Evolutionary conservation across 2,113 vertebrate species (phyloP), one percentile per base, ranked within the genome.

Genomic region (Pedetes capensis): DNA sequence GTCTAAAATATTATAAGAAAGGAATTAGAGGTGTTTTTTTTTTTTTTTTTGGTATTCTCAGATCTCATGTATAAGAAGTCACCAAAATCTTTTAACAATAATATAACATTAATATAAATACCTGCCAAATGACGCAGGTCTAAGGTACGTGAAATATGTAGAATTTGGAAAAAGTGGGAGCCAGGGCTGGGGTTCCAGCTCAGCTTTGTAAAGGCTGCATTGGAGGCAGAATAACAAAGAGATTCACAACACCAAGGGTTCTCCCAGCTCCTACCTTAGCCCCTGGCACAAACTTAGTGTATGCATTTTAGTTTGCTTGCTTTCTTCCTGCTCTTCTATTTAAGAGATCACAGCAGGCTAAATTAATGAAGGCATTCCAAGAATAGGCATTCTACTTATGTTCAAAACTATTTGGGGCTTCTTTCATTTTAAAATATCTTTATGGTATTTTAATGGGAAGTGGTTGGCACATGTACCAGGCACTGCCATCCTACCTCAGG

Each of bases 111-210:
- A 49, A 74, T 47, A 27, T 39, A 14, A 25, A 23, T 2, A 44
- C 2, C 34, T 68, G 7, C 20, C 59, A 44, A 22, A 12, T 5
- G 32, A 3, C 47, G 63, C 11, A 13, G 2, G 83, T 49, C 20
- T 42, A 44, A 76, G 20, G 14, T 4, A 39, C 25, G 34, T 53
- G 37, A n/a, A 42, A 6, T 86, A 49, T 1, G 11, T 66, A 49
- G 75, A 66, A 55, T 42, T 44, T 13, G 13, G 16, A 8, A 4
- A 18, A 37, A 75, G 80, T 14, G 25, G 9, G 9, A 81, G 4
- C 2, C 2, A 18, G 5, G 3, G 0, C 12, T 8, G 6, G 7
- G 37, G 10, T 2, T 20, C 6, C 32, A 5, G 12, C 34, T 42
- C 5, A 9, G 4, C 23, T 78, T 90, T 83, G 47, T 47, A 61